Base-by-base conservation (phyloP, 2,797 vertebrate genomes). In the Rhinoraja longicauda region DNA sequence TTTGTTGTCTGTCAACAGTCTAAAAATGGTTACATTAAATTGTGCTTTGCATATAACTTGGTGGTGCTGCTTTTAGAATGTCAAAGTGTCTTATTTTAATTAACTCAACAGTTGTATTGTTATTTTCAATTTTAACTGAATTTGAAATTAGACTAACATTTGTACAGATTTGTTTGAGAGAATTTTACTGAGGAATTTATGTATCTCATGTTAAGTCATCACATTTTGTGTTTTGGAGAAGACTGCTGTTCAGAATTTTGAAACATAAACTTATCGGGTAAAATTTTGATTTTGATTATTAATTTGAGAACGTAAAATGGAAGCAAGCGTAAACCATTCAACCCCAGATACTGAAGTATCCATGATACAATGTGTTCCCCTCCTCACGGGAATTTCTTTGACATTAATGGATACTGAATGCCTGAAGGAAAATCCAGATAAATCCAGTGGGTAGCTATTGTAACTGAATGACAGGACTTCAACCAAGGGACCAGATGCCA, bases 1-100 rank as follows among this genome's bases (percentile, higher is more conserved):
- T 88, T 88, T 67, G 62, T 88, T 88, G 59, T 67, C 84, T 88
- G 62, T 36, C 84, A 88, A 67, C 62, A 67, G 84, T 19, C 84
- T 36, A 64, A 67, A 88, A 88, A 67, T 24, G 15, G 32, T 64
- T 88, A 88, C 64, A 7, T 88, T 67, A 67, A 15, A n/a, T 88
- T 67, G 59, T 36, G n/a, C 15, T 36, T 32, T 67, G 36, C 59
- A 64, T 67, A 19, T 67, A 88, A 88, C 67, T 88, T 88, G 29
- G 64, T 32, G 84, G n/a, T 32, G 59, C 1, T 64, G 3, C 62
- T 21, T 1, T 64, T 62, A 88, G 7, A 19, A 19, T 62, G 59
- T n/a, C 15, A 13, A 36, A 36, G 5, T 64, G n/a, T 36, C 7
- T 19, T 64, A 72, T 17, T 64, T 88, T 86, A 7, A 8, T 64